phyloP scores from a whole-genome alignment of 2,888 invertebrate genomes.

The Choristoneura rosaceana region DNA sequence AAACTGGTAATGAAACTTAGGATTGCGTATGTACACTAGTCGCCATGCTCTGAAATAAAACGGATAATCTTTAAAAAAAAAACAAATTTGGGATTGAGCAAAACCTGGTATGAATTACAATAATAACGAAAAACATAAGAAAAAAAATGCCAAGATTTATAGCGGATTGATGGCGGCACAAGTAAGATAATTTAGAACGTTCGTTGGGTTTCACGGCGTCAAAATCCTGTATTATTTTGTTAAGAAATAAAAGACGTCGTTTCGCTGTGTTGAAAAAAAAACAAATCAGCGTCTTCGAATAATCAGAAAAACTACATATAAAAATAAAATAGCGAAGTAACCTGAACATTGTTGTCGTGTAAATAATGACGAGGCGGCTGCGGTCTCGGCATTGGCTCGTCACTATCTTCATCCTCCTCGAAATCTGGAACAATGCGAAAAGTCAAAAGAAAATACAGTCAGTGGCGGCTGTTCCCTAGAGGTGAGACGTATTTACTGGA shows the following conservation, averaged over 20 bases:
- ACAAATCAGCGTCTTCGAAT: too few species aligned
- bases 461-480: too few species aligned
- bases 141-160: too few species aligned
- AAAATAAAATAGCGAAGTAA: constrained; percentile 44
- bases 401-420: constrained; percentile 89
- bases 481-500: too few species aligned
- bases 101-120: background rate
- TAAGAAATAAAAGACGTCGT: background rate
- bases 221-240: too few species aligned
- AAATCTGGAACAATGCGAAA: constrained; percentile 81
- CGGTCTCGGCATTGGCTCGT: constrained; percentile 84
- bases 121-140: background rate
- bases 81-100: constrained; percentile 34
- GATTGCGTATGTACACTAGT: constrained; percentile 74
- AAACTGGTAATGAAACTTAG: constrained; percentile 57
- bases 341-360: constrained; percentile 78
- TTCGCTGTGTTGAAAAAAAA: background rate
- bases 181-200: too few species aligned
- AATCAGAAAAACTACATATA: too few species aligned
- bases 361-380: constrained; percentile 77
- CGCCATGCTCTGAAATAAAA: constrained; percentile 73
- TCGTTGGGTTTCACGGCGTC: too few species aligned
- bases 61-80: constrained; percentile 40
- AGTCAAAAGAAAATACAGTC: too few species aligned
- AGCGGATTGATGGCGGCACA: too few species aligned